These are phyloP conservation scores for Aplodontia rufa DNA, from an alignment of 2,113 vertebrate genomes.

Conservation along the genomic window DNA sequence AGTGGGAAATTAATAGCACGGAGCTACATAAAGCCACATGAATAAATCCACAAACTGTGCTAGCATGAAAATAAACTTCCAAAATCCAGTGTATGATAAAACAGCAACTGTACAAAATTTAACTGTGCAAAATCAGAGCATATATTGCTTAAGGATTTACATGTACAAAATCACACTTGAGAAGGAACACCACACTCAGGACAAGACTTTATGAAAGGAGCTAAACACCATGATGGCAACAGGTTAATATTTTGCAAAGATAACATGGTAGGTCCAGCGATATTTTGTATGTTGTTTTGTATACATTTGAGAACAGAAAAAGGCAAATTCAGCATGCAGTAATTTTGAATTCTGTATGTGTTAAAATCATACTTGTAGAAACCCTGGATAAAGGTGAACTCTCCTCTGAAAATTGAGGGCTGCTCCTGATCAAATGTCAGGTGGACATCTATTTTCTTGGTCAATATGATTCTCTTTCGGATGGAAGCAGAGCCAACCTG, in stretches of 20 bases:
- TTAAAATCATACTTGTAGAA: background rate
- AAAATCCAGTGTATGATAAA: background rate
- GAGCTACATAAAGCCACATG: background rate
- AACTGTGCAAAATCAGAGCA: background rate
- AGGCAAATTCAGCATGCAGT: background rate
- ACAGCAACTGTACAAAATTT: background rate
- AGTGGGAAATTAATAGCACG: background rate
- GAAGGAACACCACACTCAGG: background rate
- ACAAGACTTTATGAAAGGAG: background rate
- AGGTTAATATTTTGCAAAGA: constrained; percentile 8
- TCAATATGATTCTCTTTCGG: background rate
- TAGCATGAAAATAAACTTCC: background rate
- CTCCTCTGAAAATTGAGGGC: background rate
- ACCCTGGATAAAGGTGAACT: background rate
- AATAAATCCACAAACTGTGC: background rate
- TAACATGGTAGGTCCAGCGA: background rate
- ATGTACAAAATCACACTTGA: background rate
- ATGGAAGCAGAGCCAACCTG: background rate
- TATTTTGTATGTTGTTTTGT: background rate
- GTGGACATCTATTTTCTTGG: background rate
- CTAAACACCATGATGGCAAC: background rate
- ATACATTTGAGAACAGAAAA: background rate
- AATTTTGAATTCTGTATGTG: background rate
- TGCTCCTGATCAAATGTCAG: background rate
- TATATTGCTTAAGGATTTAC: background rate